Base-by-base conservation (phyloP, 2,113 vertebrate genomes). In the Lagopus muta region DNA sequence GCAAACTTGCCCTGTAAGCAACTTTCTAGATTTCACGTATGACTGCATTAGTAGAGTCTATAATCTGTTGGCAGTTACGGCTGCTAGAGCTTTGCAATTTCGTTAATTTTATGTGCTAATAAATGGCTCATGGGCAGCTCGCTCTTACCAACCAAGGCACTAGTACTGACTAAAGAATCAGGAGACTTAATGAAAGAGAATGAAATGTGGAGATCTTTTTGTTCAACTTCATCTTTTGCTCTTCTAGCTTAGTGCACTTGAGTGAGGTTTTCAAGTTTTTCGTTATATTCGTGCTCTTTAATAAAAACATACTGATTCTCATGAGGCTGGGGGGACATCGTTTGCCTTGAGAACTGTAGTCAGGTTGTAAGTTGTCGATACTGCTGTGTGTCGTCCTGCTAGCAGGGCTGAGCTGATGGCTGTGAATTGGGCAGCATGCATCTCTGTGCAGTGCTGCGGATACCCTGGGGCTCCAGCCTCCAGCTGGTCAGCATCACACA, bases 101-200 rank as follows among this genome's bases (percentile, higher is more conserved):
- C 65, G 73, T 27, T 95, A 86, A 92, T 95, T 94, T 95, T 90
- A 75, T 74, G 79, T 83, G 74, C 60, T 61, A 93, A 81, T 90
- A 94, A 94, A 86, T 72, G 88, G 72, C 76, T 90, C 25, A 38
- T 70, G 77, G 72, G 72, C 75, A 91, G 92, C 79, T 94, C 79
- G 27, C 18, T 87, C n/a, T 87, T 76, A 55, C 45, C 60, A 76
- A 47, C 55, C 64, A 82, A 88, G 79, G 28, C 76, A 85, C 40
- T 73, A 73, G 54, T 45, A 50, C 47, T 72, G 72, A 45, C 47
- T 86, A 42, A n/a, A 74, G 73, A 75, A 70, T 60, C n/a, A 27
- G 40, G 55, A 47, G 54, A 36, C 61, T 25, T 4, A 55, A 62
- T 64, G 14, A 13, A 10, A 21, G 2, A 32, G 21, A n/a, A 36